Percentiles rank a stretch among this genome's conserved stretches.
These are phyloP conservation scores for Tipula lateralis DNA, from an alignment of 2,888 invertebrate species.

Conservation along the genomic window DNA sequence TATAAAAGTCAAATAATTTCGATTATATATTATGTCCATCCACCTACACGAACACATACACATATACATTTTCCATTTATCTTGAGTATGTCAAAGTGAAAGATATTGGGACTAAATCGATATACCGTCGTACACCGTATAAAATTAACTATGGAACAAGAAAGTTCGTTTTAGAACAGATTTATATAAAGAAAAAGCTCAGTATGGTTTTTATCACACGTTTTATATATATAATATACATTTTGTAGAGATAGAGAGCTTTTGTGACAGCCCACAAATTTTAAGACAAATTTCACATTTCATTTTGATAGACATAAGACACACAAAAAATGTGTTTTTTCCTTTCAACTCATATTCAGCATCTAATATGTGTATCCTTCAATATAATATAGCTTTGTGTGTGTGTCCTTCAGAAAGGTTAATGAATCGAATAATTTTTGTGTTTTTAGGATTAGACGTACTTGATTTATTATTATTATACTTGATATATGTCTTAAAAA, in stretches of 20 bases:
- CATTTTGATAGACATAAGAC: not conserved
- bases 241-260: not conserved
- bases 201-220: not conserved
- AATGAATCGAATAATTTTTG: not conserved
- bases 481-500: not conserved
- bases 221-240: not conserved
- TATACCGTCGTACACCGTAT: not conserved
- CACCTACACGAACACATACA: not conserved
- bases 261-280: constrained; percentile 6
- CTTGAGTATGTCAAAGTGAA: not conserved
- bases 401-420: not conserved
- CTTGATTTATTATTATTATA: not conserved
- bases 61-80: not conserved
- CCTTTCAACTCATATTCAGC: not conserved
- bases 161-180: not conserved
- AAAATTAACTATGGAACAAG: not conserved
- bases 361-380: not conserved
- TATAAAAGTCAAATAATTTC: not conserved
- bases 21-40: not conserved
- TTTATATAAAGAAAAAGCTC: not conserved
- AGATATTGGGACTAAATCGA: not conserved
- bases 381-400: not conserved
- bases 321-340: constrained; percentile 24
- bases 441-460: not conserved
- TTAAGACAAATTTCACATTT: not conserved